Evolutionary conservation across 2,888 invertebrate genomes (phyloP).

Genomic region (Ectobius pallidus): DNA sequence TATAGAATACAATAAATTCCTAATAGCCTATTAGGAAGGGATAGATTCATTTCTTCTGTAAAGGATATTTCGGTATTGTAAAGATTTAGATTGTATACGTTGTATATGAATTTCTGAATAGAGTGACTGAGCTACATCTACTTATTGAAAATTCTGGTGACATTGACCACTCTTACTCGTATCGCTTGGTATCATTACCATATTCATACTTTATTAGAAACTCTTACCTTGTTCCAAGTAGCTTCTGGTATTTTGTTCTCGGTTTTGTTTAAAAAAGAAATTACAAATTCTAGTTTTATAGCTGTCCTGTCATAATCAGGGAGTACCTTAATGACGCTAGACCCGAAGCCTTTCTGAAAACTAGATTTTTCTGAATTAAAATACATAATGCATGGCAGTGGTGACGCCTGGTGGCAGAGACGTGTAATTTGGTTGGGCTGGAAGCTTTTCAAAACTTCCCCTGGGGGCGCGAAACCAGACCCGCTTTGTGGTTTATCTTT

Average conservation of each 20-base stretch:
- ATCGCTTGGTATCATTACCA: background rate
- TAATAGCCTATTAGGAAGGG: too few relatives aligned
- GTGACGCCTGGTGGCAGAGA: background rate
- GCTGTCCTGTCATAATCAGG: background rate
- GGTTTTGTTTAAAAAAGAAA: background rate
- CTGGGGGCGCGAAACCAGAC: too few relatives aligned
- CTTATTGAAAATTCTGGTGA: too few relatives aligned
- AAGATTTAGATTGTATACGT: too few relatives aligned
- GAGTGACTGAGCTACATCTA: too few relatives aligned
- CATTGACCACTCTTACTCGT: background rate
- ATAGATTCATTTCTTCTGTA: too few relatives aligned
- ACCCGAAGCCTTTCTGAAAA: background rate
- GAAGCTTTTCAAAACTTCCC: background rate
- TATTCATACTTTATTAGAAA: constrained; percentile 16
- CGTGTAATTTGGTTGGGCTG: constrained; percentile 17
- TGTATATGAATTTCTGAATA: too few relatives aligned
- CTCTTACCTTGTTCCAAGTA: background rate
- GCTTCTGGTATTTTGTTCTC: constrained; percentile 7
- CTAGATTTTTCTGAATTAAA: constrained; percentile 28
- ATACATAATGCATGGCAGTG: constrained; percentile 22
- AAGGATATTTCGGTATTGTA: too few relatives aligned
- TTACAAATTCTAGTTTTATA: constrained; percentile 12
- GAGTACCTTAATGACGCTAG: background rate
- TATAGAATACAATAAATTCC: too few relatives aligned
- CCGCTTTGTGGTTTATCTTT: too few relatives aligned